Percentiles rank a stretch among this genome's conserved stretches.
Conservation (phyloP, 2,797 vertebrate species). For the Anabacerthia variegaticeps region DNA sequence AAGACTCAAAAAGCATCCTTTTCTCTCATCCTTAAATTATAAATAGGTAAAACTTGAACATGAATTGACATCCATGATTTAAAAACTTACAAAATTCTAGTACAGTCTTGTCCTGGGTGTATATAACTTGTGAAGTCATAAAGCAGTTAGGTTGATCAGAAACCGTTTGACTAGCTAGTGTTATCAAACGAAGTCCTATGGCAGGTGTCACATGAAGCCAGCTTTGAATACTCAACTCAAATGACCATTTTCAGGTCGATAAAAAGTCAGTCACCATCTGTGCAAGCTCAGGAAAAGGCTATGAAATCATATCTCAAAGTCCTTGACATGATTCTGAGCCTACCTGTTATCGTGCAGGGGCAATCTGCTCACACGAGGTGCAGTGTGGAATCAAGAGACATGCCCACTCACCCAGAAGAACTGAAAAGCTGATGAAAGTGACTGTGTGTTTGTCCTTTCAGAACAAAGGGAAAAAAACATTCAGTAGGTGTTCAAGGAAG, state of each 20-base stretch:
- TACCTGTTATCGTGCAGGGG: accelerated
- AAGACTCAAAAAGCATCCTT: not conserved
- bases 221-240: not conserved
- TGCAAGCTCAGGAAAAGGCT: not conserved
- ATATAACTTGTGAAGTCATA: not conserved
- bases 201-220: not conserved
- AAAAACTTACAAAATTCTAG: not conserved
- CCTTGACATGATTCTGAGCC: not conserved
- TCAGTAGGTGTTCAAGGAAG: not conserved
- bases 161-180: not conserved
- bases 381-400: not conserved
- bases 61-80: not conserved
- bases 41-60: not conserved
- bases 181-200: not conserved
- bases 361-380: not conserved
- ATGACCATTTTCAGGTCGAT: not conserved
- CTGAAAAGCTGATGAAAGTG: not conserved
- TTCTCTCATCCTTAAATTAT: not conserved
- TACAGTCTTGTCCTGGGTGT: not conserved
- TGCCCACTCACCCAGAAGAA: not conserved
- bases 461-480: not conserved
- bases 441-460: not conserved
- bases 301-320: not conserved
- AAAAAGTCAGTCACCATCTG: not conserved
- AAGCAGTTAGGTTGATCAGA: not conserved